phyloP scores from a whole-genome alignment of 2,113 vertebrate species.

The Notothenia rossii region DNA sequence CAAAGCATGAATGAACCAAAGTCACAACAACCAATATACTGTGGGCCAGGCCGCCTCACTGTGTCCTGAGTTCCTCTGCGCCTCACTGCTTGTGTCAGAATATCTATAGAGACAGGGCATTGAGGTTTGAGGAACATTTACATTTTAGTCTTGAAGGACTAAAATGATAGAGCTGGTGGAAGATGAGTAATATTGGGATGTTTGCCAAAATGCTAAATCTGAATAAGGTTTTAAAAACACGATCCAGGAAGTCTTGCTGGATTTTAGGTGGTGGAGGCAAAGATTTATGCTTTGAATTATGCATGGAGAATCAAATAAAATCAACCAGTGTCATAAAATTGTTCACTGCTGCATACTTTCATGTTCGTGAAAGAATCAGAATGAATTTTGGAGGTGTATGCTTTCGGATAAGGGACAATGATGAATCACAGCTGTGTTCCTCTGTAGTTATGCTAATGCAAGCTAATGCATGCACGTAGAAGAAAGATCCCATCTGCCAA shows the following conservation, averaged over 20 bases:
- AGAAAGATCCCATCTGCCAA: constrained; percentile 77
- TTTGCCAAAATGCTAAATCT: neutral
- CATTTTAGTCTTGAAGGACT: neutral
- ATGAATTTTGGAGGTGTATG: constrained; percentile 35
- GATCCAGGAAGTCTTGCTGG: too few relatives aligned
- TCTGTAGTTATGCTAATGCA: constrained; percentile 79
- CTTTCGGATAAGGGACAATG: constrained; percentile 38
- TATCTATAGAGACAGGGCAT: neutral
- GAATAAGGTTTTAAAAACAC: too few relatives aligned
- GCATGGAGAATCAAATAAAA: neutral
- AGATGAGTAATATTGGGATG: neutral
- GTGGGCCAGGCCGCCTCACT: neutral
- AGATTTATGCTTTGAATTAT: neutral
- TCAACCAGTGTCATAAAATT: neutral
- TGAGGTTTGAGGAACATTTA: neutral
- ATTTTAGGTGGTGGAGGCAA: too few relatives aligned
- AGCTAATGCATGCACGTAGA: constrained; percentile 70
- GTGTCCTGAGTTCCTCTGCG: neutral
- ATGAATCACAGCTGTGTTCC: constrained; percentile 73
- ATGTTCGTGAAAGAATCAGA: constrained; percentile 57
- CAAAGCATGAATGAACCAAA: constrained; percentile 25
- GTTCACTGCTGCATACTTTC: constrained; percentile 16
- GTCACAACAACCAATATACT: neutral
- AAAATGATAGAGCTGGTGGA: too few relatives aligned
- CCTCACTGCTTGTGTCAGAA: neutral